Base-by-base conservation (phyloP, 35 echinoderm and acorn worm genomes). In the Diadema setosum region DNA sequence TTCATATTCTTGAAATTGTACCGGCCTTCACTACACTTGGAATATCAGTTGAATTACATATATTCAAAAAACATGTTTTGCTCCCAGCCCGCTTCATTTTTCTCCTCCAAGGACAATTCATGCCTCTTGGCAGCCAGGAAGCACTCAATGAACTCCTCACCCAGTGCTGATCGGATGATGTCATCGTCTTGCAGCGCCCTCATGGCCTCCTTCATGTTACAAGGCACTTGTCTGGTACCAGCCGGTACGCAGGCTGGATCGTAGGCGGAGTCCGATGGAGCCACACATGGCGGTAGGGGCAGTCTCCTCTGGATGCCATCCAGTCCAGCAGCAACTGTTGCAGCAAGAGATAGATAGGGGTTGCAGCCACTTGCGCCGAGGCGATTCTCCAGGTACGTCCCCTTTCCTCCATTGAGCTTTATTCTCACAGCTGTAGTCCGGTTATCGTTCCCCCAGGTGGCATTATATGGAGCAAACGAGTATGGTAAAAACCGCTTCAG, bases 261-360 rank as follows among this genome's bases (percentile, higher is more conserved):
- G 8, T 50, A 84, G 18, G 88, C 86, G 50, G 70, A 65, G 3
- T 42, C 86, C n/a, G 48, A 63, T 5, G 65, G 73, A 26, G 41
- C 29, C 20, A 89, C 87, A 18, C 65, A 46, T 2, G 39, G 49
- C 16, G 70, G 83, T 26, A 89, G 86, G 0, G 12, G 35, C 2
- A 90, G 25, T 25, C 67, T 67, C 44, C 31, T 69, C 7, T 82
- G 39, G 55, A 94, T 94, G 21, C 93, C 93, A 46, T 97, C 95
- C 18, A 97, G 83, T 4, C 95, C 95, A 21, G 95, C 95, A 11
- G 95, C 95, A 4, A 97, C 80, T 3, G 84, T 76, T 27, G 64
- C 85, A 78, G 85, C 85, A 37, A 87, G 45, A 16, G 42, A 16
- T 40, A 87, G 23, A 27, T 87, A 87, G 18, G 85, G 85, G 18